Evolutionary conservation across 1,140 invertebrate species (phyloP), one percentile per base, ranked within the genome.

Genomic region (Drosophila auraria): DNA sequence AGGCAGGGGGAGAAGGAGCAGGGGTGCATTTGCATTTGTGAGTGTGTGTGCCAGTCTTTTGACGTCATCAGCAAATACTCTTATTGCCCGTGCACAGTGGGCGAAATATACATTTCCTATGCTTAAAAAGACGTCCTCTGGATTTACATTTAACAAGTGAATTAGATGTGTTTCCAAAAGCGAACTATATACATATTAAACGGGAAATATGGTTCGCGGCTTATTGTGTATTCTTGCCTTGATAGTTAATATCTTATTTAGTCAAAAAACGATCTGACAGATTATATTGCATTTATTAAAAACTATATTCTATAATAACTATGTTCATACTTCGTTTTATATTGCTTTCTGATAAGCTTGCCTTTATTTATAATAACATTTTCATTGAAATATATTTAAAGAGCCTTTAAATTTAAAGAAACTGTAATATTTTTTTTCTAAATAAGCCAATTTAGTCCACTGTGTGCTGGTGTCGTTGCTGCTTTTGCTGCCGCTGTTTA

Each of bases 51-150:
- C 68, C 36, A 44, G 75, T 80, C 81, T 74, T 73, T 71, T 81
- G 81, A 87, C 84, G 84, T 89, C 84, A 86, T 77, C 79, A 82
- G 79, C 75, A 78, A 77, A 74, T 68, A 73, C 42, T 61, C 54
- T 57, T 57, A 40, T 72, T 64, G 27, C 47, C 47, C 40, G 30
- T 38, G n/a, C 17, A 36, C 53, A 44, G 40, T 49, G 38, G 45
- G 54, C n/a, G 11, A 49, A 42, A 1, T 12, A 5, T 15, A 1
- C 11, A 6, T 1, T 14, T 14, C 8, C 20, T 17, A 1, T 20
- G 30, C 1, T 3, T 36, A 20, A 20, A 33, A 12, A 1, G 3
- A 7, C 0, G 6, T 20, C 1, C 11, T 54, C 4, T 36, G 7
- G 11, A 8, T 53, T 11, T 30, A 53, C 3, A 9, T 30, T 17